A percentile compares a stretch with the other conserved stretches of the same genome.
These are phyloP conservation scores for Argya squamiceps DNA, from an alignment of 2,797 vertebrate genomes.

Conservation along the genomic window DNA sequence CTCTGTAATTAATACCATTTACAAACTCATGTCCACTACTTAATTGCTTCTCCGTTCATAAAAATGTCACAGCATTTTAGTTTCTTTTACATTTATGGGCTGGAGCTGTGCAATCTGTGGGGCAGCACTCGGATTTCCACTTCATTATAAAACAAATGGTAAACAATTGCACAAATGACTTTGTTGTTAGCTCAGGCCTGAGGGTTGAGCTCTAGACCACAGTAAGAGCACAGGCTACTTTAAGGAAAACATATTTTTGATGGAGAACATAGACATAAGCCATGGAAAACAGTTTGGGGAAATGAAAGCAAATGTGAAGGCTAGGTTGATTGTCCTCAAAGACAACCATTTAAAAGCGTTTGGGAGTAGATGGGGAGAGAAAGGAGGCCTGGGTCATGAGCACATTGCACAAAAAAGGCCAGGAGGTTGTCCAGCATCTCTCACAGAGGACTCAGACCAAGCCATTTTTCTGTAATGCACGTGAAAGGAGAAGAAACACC, in stretches of 20 bases:
- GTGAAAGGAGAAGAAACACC: not conserved
- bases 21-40: not conserved
- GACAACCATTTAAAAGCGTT: not conserved
- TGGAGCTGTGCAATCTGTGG: not conserved
- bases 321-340: not conserved
- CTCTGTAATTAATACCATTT: conserved; percentile 14
- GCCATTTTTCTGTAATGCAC: not conserved
- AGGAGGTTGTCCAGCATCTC: accelerated
- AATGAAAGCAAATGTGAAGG: not conserved
- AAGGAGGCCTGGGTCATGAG: not conserved
- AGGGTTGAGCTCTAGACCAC: not conserved
- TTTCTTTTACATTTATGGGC: not conserved
- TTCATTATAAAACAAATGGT: not conserved
- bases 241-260: not conserved
- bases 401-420: not conserved
- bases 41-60: conserved; percentile 13
- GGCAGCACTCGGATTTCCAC: not conserved
- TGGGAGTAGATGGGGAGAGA: not conserved
- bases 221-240: not conserved
- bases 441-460: not conserved
- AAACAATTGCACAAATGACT: not conserved
- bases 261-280: not conserved
- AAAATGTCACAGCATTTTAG: not conserved
- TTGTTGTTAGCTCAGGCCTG: not conserved
- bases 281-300: not conserved